Conservation (phyloP, 1,140 invertebrate genomes). For the Papilio aristodemus region DNA sequence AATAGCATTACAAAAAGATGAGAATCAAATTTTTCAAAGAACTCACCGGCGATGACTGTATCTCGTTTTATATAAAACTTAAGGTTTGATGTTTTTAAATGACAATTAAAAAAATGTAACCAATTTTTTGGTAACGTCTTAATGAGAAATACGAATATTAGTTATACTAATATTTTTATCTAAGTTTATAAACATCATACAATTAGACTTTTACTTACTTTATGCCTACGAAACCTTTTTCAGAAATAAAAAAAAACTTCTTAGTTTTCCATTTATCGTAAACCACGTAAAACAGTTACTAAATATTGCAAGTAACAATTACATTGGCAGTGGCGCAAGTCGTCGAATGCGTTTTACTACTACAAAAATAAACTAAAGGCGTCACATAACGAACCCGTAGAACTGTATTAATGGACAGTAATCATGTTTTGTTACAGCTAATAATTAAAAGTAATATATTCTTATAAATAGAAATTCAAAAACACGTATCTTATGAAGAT, state of each 20-base stretch:
- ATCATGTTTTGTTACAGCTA: not conserved
- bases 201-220: not conserved
- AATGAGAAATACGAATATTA: too few relatives aligned
- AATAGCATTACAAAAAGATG: not conserved
- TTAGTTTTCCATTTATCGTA: not conserved
- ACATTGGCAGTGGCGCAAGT: slow-evolving; percentile 1
- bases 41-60: not conserved
- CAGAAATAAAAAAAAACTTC: too few relatives aligned
- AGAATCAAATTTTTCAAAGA: not conserved
- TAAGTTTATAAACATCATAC: not conserved
- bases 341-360: not conserved
- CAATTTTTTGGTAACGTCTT: too few relatives aligned
- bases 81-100: not conserved
- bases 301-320: slow-evolving; percentile 10
- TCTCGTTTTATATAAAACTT: not conserved
- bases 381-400: not conserved
- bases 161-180: too few relatives aligned
- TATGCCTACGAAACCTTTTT: too few relatives aligned
- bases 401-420: not conserved
- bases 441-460: too few relatives aligned
- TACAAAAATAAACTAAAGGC: slow-evolving; percentile 4
- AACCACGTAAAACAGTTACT: slow-evolving; percentile 15
- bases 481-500: too few relatives aligned
- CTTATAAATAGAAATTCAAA: too few relatives aligned
- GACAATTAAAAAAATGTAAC: too few relatives aligned